phyloP scores from a whole-genome alignment of 2,113 vertebrate genomes.

The Prochilodus magdalenae region DNA sequence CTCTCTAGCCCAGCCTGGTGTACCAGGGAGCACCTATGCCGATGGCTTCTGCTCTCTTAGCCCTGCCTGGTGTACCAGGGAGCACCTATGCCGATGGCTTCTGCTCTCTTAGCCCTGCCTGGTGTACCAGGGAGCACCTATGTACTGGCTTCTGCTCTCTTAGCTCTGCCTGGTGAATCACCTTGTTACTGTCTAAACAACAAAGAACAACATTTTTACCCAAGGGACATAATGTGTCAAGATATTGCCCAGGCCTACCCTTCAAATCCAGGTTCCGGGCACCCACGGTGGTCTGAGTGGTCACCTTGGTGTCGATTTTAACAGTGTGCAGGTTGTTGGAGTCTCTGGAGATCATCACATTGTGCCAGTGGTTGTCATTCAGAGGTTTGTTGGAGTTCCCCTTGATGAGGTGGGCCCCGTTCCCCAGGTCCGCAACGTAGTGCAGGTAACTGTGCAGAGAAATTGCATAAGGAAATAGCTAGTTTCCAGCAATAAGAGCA shows the following conservation, averaged over 20 bases:
- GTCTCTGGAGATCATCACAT: constrained; percentile 95
- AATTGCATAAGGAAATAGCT: neutral
- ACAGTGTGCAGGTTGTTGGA: constrained; percentile 96
- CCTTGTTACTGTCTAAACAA: too few relatives aligned
- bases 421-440: constrained; percentile 96
- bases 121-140: too few relatives aligned
- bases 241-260: constrained; percentile 72
- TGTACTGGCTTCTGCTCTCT: too few relatives aligned
- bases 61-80: too few relatives aligned
- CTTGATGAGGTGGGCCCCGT: constrained; percentile 96
- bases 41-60: too few relatives aligned
- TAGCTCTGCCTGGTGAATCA: too few relatives aligned
- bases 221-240: too few relatives aligned
- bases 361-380: constrained; percentile 98
- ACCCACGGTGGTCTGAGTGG: constrained; percentile 92
- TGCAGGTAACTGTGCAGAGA: constrained; percentile 86
- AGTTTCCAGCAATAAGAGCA: neutral
- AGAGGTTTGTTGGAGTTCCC: constrained; percentile 96
- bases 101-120: too few relatives aligned
- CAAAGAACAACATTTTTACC: too few relatives aligned
- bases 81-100: too few relatives aligned
- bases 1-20: too few relatives aligned
- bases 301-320: constrained; percentile 96
- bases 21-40: too few relatives aligned
- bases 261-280: constrained; percentile 97